phyloP scores from a whole-genome alignment of 2,797 vertebrate species.

The Clarias fuscus region DNA sequence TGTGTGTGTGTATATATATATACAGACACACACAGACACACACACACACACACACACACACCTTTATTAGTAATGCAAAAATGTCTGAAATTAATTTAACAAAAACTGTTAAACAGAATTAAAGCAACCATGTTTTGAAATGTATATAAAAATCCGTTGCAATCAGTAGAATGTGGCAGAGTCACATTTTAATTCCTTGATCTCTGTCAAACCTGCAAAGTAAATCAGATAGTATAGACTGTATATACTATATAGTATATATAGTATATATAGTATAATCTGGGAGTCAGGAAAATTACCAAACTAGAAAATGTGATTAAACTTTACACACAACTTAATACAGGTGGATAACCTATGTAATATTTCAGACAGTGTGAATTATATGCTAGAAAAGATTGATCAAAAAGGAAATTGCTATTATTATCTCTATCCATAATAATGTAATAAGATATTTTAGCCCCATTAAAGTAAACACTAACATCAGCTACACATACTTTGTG shows the following conservation, averaged over 20 bases:
- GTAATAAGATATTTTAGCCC: not conserved
- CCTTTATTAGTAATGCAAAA: no score
- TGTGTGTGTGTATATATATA: no score
- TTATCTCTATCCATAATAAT: not conserved
- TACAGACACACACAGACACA: no score
- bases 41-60: no score
- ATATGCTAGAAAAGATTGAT: not conserved
- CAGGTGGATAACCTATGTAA: not conserved
- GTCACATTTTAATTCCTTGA: not conserved
- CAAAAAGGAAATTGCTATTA: not conserved
- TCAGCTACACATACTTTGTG: not conserved
- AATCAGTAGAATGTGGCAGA: not conserved
- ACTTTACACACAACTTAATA: not conserved
- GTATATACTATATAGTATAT: not conserved
- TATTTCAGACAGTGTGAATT: constrained; percentile 1
- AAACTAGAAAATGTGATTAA: not conserved
- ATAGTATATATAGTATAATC: no score
- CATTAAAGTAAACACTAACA: not conserved
- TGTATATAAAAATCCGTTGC: not conserved
- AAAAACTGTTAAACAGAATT: no score
- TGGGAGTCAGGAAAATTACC: not conserved
- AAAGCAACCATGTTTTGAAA: no score
- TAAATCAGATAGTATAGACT: not conserved
- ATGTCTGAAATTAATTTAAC: no score
- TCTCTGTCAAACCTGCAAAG: constrained; percentile 5